Evolutionary conservation across 2,797 vertebrate genomes (phyloP), one percentile per base, ranked within the genome.

Genomic region (Champsocephalus gunnari): DNA sequence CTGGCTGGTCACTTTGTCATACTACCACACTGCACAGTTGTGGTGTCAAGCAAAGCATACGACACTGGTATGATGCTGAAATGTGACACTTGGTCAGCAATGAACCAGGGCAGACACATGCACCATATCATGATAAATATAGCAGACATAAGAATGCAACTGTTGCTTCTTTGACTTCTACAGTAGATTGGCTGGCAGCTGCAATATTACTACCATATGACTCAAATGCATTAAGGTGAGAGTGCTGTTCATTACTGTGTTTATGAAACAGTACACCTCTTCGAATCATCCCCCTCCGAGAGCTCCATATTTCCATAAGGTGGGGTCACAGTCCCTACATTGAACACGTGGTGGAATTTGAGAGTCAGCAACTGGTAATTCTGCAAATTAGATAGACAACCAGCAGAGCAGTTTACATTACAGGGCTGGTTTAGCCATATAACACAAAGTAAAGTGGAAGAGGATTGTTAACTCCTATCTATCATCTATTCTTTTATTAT

Each of bases 51-150:
- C 70, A 79, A 80, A 84, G 75, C 58, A 59, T 24, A 74, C 62
- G 59, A 69, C 62, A 12, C 64, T 69, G 76, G 79, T 71, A 79
- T 45, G 81, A 63, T 67, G 79, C 62, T 81, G 88, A 91, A 90
- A 94, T 85, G 32, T 80, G 91, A 93, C 77, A 87, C 92, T 80
- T 41, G 17, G 51, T 58, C 53, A 58, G 60, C 51, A 83, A 60
- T 60, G 67, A 83, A 66, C 64, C 28, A 4, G 34, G 57, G 67
- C 70, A 65, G 71, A 83, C 64, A 83, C 81, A 91, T 89, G 75
- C 73, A 72, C 57, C 61, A 41, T 19, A 68, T 85, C 77, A 87
- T 71, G 84, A 86, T 91, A 93, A 90, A 92, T 92, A 91, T 93
- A 93, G 89, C 74, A 74, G 60, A 59, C 65, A 44, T 64, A 55